Conservation (phyloP, 1,140 invertebrate species). For the Drosophila navojoa region DNA sequence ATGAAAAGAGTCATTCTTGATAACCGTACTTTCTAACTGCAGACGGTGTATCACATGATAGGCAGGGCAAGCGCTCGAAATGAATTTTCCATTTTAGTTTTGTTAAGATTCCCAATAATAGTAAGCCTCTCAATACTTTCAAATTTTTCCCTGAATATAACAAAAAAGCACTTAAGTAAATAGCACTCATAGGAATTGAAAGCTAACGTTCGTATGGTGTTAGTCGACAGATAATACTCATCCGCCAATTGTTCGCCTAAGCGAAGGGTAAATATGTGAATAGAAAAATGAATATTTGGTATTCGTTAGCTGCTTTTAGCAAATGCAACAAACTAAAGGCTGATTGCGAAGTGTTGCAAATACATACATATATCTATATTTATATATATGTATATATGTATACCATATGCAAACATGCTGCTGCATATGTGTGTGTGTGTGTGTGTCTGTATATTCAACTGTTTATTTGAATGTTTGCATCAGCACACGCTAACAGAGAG, state of each 20-base stretch:
- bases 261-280: conserved; percentile 15
- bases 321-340: conserved; percentile 18
- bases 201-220: neutral
- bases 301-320: conserved; percentile 19
- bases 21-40: conserved; percentile 22
- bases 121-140: no score
- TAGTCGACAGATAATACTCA: conserved; percentile 3
- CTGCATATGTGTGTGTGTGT: neutral
- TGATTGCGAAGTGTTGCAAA: conserved; percentile 24
- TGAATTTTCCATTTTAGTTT: no score
- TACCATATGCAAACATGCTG: conserved; percentile 23
- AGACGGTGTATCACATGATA: conserved; percentile 11
- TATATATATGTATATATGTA: neutral
- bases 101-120: no score
- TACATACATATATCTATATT: neutral
- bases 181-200: no score
- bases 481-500: neutral
- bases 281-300: conserved; percentile 50
- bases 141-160: no score
- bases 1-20: conserved; percentile 28
- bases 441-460: neutral
- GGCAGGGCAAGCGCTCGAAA: neutral
- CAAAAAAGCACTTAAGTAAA: no score
- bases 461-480: conserved; percentile 31
- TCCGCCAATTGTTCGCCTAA: neutral